A percentile compares a stretch with the other conserved stretches of the same genome.
Conservation (phyloP, 2,888 invertebrate species). For the Aethes cnicana region DNA sequence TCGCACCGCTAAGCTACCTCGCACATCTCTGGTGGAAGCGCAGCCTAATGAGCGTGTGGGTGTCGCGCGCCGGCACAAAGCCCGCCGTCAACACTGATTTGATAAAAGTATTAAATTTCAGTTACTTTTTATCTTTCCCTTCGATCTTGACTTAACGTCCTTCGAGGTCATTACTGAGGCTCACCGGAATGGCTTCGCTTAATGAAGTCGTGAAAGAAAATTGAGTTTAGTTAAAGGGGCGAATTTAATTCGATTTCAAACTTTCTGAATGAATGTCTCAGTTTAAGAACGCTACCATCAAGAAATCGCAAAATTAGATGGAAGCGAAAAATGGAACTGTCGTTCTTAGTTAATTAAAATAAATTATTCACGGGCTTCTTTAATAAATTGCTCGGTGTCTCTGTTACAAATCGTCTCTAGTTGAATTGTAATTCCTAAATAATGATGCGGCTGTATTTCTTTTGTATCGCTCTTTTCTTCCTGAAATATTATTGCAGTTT, state of each 20-base stretch:
- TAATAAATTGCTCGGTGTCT: constrained; percentile 62
- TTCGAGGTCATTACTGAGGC: constrained; percentile 79
- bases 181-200: constrained; percentile 77
- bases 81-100: constrained; percentile 62
- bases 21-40: background rate
- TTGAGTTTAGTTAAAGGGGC: constrained; percentile 81
- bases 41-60: background rate
- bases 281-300: constrained; percentile 63
- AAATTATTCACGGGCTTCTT: constrained; percentile 68
- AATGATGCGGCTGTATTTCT: constrained; percentile 49
- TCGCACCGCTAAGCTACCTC: background rate
- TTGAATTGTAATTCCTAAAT: constrained; percentile 54
- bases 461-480: constrained; percentile 15
- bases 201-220: constrained; percentile 81
- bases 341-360: constrained; percentile 73
- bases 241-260: constrained; percentile 80
- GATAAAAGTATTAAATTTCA: constrained; percentile 74
- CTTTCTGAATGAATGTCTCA: constrained; percentile 76
- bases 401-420: constrained; percentile 62
- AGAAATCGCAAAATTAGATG: constrained; percentile 67
- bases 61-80: constrained; percentile 40
- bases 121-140: constrained; percentile 72
- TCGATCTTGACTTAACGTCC: constrained; percentile 80
- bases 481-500: constrained; percentile 15
- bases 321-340: constrained; percentile 68